Evolutionary conservation across 92 coral and sea anemone genomes (phyloP).

Genomic region (Zoanthus solanderi): DNA sequence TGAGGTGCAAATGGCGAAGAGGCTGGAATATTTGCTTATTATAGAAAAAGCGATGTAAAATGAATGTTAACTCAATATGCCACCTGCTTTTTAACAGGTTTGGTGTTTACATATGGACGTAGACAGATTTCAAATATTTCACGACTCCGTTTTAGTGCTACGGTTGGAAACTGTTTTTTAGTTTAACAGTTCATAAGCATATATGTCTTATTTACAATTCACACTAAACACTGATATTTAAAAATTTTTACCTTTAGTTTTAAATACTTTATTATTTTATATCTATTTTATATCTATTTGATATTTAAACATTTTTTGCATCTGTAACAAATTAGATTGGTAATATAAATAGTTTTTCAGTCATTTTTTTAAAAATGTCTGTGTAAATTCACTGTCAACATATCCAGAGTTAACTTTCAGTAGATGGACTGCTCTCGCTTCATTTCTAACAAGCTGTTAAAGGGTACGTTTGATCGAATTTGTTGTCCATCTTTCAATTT

Average conservation of each 20-base stretch:
- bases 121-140: not conserved
- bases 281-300: not conserved
- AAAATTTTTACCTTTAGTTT: not conserved
- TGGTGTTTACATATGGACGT: not conserved
- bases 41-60: not conserved
- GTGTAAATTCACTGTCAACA: constrained; percentile 15
- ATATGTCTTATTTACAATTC: not conserved
- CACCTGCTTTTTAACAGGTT: not conserved
- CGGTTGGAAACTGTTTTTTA: not conserved
- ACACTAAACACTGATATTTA: too few species aligned
- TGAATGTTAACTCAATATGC: not conserved
- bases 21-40: not conserved
- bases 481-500: constrained; percentile 65
- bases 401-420: constrained; percentile 34
- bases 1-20: not conserved
- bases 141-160: not conserved
- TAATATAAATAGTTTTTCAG: not conserved
- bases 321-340: not conserved
- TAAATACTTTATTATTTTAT: not conserved
- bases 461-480: constrained; percentile 78
- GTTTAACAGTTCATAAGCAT: not conserved
- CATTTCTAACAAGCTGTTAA: constrained; percentile 74
- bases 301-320: not conserved
- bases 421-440: constrained; percentile 79
- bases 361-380: not conserved